Percentiles rank a stretch among this genome's conserved stretches.
Conservation (phyloP, 2,888 invertebrate species). For the Drosophila austrosaltans region DNA sequence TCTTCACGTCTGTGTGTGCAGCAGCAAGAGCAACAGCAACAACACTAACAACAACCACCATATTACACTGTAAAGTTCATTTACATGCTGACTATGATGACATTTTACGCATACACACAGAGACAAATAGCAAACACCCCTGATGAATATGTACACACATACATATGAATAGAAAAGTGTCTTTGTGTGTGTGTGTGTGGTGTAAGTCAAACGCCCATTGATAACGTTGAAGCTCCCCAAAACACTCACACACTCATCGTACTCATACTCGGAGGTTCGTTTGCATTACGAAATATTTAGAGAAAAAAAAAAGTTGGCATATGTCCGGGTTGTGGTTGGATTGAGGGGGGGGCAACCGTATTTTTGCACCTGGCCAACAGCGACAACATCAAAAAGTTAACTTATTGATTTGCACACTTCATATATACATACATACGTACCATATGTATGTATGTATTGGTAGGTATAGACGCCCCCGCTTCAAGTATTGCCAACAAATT, state of each 20-base stretch:
- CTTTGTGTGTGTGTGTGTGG: slow-evolving; percentile 27
- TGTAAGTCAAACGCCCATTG: slow-evolving; percentile 66
- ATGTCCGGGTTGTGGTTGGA: slow-evolving; percentile 29
- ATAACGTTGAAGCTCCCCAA: slow-evolving; percentile 52
- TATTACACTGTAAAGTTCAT: slow-evolving; percentile 75
- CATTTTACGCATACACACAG: slow-evolving; percentile 60
- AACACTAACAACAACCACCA: slow-evolving; percentile 46
- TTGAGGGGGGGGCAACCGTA: neutral
- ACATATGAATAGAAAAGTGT: slow-evolving; percentile 13
- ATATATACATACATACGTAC: too few relatives aligned
- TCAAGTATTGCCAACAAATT: slow-evolving; percentile 24
- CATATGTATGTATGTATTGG: slow-evolving; percentile 21
- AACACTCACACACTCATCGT: slow-evolving; percentile 5
- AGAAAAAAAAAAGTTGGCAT: slow-evolving; percentile 51
- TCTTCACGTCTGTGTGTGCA: slow-evolving; percentile 37
- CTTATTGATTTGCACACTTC: slow-evolving; percentile 70
- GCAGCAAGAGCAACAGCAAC: slow-evolving; percentile 12
- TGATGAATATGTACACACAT: slow-evolving; percentile 17
- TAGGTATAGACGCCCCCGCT: neutral
- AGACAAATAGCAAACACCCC: slow-evolving; percentile 38
- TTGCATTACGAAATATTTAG: slow-evolving; percentile 71
- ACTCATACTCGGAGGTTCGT: slow-evolving; percentile 47
- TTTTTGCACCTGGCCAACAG: slow-evolving; percentile 42
- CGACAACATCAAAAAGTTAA: slow-evolving; percentile 43
- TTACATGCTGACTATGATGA: slow-evolving; percentile 77